phyloP scores from a whole-genome alignment of 2,113 vertebrate species.

The Miniopterus natalensis region DNA sequence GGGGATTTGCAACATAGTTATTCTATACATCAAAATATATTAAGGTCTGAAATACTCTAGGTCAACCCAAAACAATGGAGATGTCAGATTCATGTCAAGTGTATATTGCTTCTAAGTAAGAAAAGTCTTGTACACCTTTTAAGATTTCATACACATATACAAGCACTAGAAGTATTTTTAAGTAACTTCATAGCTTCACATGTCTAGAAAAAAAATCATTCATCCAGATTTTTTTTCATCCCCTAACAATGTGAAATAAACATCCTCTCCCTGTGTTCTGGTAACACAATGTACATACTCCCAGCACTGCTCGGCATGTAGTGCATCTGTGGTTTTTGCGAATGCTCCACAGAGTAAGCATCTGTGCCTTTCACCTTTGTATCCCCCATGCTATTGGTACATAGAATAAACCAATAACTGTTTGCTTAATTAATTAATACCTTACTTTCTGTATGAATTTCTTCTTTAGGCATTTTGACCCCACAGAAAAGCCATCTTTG shows the following conservation, averaged over 20 bases:
- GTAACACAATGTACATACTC: not conserved
- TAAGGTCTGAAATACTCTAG: not conserved
- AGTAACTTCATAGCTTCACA: not conserved
- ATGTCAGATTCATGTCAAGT: not conserved
- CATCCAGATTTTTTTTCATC: not conserved
- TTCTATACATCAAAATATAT: not conserved
- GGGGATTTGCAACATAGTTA: not conserved
- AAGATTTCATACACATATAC: not conserved
- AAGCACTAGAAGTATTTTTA: not conserved
- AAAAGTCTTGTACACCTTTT: not conserved
- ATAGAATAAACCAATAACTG: not conserved
- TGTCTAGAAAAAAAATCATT: not conserved
- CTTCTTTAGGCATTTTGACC: not conserved
- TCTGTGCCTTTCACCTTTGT: conserved; percentile 9
- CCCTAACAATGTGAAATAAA: not conserved
- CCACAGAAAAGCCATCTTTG: conserved; percentile 1
- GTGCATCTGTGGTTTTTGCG: not conserved
- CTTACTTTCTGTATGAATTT: conserved; percentile 26
- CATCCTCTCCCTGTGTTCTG: not conserved
- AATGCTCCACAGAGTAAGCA: not conserved
- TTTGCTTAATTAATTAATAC: conserved; percentile 19
- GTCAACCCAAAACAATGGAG: not conserved
- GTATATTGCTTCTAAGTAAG: not conserved
- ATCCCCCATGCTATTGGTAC: not conserved
- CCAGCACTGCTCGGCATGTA: not conserved